These are phyloP conservation scores for Mesitornis unicolor DNA, from an alignment of 2,113 vertebrate genomes.

Conservation along the genomic window DNA sequence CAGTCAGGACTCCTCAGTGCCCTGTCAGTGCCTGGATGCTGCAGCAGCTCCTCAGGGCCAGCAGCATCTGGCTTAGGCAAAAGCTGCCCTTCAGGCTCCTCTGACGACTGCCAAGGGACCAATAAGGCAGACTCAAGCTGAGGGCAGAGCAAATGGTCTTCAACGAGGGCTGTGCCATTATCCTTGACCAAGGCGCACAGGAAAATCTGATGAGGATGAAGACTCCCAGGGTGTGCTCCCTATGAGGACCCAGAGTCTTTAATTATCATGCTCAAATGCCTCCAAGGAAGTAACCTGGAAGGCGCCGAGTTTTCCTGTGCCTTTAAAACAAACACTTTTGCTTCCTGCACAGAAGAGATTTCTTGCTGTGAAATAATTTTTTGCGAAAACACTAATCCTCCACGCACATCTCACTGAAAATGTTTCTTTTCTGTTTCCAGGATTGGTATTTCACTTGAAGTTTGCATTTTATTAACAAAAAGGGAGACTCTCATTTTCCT, in stretches of 20 bases:
- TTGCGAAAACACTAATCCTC: neutral
- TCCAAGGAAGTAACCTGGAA: neutral
- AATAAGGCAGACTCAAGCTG: neutral
- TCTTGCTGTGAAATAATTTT: neutral
- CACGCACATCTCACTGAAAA: neutral
- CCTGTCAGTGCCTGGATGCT: neutral
- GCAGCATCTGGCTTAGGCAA: neutral
- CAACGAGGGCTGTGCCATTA: neutral
- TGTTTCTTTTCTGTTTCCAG: neutral
- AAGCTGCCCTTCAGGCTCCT: neutral
- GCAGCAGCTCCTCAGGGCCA: neutral
- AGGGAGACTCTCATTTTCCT: neutral
- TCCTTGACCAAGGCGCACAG: neutral
- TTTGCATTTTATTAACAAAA: neutral
- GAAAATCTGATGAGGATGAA: neutral
- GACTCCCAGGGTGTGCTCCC: neutral
- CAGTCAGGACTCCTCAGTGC: neutral
- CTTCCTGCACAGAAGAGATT: neutral
- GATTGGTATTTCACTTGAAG: neutral
- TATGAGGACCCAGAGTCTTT: neutral
- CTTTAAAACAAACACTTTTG: neutral
- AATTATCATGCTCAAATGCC: neutral
- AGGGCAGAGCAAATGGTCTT: neutral
- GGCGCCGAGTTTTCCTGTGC: neutral
- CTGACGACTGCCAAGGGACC: neutral